phyloP scores from a whole-genome alignment of 1,140 invertebrate genomes.

The Homarus americanus region DNA sequence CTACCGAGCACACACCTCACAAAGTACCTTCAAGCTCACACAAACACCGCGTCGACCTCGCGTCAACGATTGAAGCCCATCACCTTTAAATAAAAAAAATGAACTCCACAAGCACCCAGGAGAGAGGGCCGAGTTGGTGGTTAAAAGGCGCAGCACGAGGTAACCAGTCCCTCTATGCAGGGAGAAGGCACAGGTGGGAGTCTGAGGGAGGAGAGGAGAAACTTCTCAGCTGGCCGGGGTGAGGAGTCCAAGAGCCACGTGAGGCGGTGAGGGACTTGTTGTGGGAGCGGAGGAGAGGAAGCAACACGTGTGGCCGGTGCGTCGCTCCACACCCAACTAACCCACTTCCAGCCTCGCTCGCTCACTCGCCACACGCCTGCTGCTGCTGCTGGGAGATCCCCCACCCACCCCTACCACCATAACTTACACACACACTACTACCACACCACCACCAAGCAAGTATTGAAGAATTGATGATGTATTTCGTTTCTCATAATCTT shows the following conservation, averaged over 20 bases:
- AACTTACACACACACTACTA: too few species aligned
- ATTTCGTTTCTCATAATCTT: too few species aligned
- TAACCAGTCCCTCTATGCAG: too few species aligned
- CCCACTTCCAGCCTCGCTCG: conserved; percentile 24
- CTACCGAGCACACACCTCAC: neutral
- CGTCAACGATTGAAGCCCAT: neutral
- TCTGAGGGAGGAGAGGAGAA: neutral
- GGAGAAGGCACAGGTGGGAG: neutral
- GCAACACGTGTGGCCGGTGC: neutral
- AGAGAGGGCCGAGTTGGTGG: neutral
- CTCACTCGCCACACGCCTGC: conserved; percentile 10
- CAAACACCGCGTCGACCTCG: neutral
- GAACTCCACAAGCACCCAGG: neutral
- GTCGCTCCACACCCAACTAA: conserved; percentile 41
- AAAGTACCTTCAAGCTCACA: too few species aligned
- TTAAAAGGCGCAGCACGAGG: neutral
- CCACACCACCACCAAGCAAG: too few species aligned
- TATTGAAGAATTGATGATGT: too few species aligned
- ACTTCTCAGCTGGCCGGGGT: neutral
- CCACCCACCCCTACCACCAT: neutral
- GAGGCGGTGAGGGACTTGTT: neutral
- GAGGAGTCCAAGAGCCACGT: conserved; percentile 11
- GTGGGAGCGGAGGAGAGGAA: neutral
- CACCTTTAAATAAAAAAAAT: too few species aligned
- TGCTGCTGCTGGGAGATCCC: conserved; percentile 19